phyloP scores from a whole-genome alignment of 2,113 vertebrate genomes.

The Ia io region DNA sequence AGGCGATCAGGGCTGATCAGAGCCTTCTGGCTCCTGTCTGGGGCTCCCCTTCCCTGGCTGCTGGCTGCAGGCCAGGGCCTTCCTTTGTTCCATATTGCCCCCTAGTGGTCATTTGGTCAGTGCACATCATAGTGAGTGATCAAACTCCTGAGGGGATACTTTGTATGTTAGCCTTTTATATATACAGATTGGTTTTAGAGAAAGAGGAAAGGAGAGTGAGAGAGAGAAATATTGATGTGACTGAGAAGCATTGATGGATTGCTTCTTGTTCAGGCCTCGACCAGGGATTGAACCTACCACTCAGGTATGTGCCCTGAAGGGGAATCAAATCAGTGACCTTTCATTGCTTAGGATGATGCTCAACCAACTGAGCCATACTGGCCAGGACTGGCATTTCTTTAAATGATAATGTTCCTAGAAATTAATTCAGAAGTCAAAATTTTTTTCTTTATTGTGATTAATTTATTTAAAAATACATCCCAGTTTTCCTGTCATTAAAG shows the following conservation, averaged over 20 bases:
- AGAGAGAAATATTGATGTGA: background rate
- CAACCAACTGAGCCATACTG: background rate
- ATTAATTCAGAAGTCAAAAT: background rate
- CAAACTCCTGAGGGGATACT: no score
- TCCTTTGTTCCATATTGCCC: no score
- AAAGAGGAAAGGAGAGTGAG: background rate
- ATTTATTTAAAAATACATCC: constrained; percentile 1
- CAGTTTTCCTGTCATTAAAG: background rate
- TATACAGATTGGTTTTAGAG: background rate
- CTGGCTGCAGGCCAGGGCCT: no score
- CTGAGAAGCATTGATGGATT: background rate
- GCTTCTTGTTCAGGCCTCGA: background rate
- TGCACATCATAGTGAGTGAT: no score
- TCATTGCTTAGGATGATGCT: background rate
- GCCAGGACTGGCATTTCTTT: background rate
- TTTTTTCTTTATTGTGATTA: background rate
- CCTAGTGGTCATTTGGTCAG: no score
- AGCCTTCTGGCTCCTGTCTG: no score
- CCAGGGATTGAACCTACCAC: background rate
- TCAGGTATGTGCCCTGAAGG: background rate
- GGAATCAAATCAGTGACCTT: background rate
- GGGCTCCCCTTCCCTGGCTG: no score
- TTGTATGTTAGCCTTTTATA: no score
- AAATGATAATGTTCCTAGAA: background rate
- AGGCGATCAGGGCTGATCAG: no score